Evolutionary conservation across 1,140 invertebrate genomes (phyloP).

Genomic region (Thaumetopoea pityocampa): DNA sequence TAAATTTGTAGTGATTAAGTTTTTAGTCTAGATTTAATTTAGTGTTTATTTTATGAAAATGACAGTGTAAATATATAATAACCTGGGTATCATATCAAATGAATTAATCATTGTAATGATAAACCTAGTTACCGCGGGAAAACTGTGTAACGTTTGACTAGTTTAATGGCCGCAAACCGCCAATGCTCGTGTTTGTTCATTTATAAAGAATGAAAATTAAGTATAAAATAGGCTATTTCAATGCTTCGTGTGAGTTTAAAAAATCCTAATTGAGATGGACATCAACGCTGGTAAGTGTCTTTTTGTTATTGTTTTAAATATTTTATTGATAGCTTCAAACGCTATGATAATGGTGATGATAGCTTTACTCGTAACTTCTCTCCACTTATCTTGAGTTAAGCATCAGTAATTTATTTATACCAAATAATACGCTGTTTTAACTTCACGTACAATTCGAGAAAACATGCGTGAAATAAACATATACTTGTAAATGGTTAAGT

Average conservation of each 20-base stretch:
- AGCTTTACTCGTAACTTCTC: conserved; percentile 21
- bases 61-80: conserved; percentile 22
- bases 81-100: conserved; percentile 23
- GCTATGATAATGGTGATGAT: conserved; percentile 20
- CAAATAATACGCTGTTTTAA: too few relatives aligned
- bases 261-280: conserved; percentile 58
- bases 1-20: conserved; percentile 15
- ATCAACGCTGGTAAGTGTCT: conserved; percentile 62
- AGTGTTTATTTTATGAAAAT: conserved; percentile 17
- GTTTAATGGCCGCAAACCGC: conserved; percentile 72
- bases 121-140: conserved; percentile 65
- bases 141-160: conserved; percentile 69
- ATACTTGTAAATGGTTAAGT: too few relatives aligned
- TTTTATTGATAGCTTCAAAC: conserved; percentile 14
- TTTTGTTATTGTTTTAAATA: conserved; percentile 12
- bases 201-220: conserved; percentile 46
- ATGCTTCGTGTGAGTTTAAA: conserved; percentile 31
- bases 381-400: conserved; percentile 10
- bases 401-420: background rate
- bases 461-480: too few relatives aligned
- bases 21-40: conserved; percentile 14
- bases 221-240: conserved; percentile 31
- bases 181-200: conserved; percentile 68
- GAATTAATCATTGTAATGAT: conserved; percentile 33
- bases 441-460: too few relatives aligned